These are phyloP conservation scores for Pyrgus malvae DNA, from an alignment of 2,888 invertebrate genomes.

Conservation along the genomic window DNA sequence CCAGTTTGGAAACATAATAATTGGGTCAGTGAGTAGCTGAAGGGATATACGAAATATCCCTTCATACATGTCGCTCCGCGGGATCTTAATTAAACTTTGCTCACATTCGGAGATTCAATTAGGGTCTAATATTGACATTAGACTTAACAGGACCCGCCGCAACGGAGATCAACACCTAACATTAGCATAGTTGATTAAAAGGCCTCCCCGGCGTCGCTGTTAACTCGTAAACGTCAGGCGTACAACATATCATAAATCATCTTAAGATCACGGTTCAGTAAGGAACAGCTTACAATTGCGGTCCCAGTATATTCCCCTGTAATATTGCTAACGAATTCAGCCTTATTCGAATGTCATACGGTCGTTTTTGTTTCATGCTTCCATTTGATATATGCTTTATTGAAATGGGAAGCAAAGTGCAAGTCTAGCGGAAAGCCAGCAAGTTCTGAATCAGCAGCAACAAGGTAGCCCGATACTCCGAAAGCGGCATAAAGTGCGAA, in stretches of 20 bases:
- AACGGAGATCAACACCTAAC: conserved; percentile 69
- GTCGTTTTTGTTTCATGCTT: conserved; percentile 34
- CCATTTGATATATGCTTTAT: conserved; percentile 40
- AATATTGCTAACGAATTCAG: conserved; percentile 34
- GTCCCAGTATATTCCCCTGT: conserved; percentile 45
- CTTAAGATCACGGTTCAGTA: conserved; percentile 75
- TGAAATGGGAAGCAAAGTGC: conserved; percentile 47
- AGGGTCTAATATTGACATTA: conserved; percentile 71
- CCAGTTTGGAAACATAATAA: conserved; percentile 30
- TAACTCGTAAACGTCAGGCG: conserved; percentile 78
- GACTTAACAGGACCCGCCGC: conserved; percentile 55
- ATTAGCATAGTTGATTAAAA: conserved; percentile 81
- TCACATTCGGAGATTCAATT: conserved; percentile 71
- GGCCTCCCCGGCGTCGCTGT: conserved; percentile 69
- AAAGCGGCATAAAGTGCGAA: conserved; percentile 45
- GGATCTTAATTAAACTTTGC: conserved; percentile 65
- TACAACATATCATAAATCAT: conserved; percentile 79
- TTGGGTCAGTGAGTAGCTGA: conserved; percentile 34
- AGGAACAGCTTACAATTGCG: conserved; percentile 56
- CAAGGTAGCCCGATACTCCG: conserved; percentile 62
- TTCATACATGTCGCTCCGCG: conserved; percentile 41
- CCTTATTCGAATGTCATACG: conserved; percentile 34
- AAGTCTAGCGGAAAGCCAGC: conserved; percentile 63
- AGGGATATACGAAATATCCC: conserved; percentile 35
- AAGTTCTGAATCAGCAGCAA: conserved; percentile 74